These are phyloP conservation scores for Bucco capensis DNA, from an alignment of 2,113 vertebrate species.

Conservation along the genomic window DNA sequence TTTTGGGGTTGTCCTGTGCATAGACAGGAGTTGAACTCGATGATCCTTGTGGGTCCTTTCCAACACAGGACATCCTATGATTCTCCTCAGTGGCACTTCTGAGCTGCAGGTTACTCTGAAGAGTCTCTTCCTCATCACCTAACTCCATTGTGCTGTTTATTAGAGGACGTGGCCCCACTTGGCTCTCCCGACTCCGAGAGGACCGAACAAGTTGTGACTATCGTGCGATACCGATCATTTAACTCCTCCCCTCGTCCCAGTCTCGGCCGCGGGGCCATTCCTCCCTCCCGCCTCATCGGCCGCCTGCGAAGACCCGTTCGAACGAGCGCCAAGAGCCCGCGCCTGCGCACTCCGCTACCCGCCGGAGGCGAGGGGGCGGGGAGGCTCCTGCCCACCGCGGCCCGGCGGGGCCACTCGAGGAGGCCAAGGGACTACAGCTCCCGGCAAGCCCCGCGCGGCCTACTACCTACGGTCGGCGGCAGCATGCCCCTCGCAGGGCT, in stretches of 20 bases:
- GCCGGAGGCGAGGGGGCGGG: background rate
- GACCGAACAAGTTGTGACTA: accelerated
- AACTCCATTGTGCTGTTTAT: accelerated
- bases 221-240: accelerated
- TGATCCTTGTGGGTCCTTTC: too few species aligned
- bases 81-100: background rate
- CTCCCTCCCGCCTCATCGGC: background rate
- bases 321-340: background rate
- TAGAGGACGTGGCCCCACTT: accelerated
- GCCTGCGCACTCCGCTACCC: background rate
- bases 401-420: background rate
- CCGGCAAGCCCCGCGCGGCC: background rate
- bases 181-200: too few species aligned
- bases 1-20: too few species aligned
- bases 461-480: accelerated
- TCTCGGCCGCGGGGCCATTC: accelerated
- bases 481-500: accelerated
- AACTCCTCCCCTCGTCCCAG: background rate
- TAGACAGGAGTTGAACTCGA: too few species aligned
- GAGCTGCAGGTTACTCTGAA: background rate
- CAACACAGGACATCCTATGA: too few species aligned
- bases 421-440: background rate
- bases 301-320: background rate
- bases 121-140: accelerated
- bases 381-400: background rate